Base-by-base conservation (phyloP, 2,113 vertebrate genomes). In the Thryonomys swinderianus region DNA sequence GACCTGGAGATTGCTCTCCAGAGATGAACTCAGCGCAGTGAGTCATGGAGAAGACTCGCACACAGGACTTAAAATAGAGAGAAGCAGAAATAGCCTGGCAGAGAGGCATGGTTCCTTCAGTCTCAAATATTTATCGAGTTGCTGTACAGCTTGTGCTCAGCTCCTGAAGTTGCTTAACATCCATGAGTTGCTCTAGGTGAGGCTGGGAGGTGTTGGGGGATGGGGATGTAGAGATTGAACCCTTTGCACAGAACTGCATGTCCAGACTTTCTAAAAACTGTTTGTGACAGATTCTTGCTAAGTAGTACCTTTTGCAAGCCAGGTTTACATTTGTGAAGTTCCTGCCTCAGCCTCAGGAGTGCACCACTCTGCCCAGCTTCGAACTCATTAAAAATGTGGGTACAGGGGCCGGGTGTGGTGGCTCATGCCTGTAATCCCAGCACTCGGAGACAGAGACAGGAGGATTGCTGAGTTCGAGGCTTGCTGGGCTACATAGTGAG, bases 51-150 rank as follows among this genome's bases (percentile, higher is more conserved):
- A n/a, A n/a, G 34, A 93, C 96, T 87, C 67, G 78, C 18, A 7
- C 5, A 90, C 57, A 74, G 83, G 85, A 69, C 73, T 95, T 86
- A 87, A 59, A 94, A 80, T 3, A 30, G 21, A 18, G 53, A 94
- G 37, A 88, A 61, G 48, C 10, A 10, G 48, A 85, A 76, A 34
- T 73, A 37, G 45, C 32, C 71, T 64, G 13, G 40, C 61, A 57
- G 88, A 59, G 3, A 92, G 34, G 3, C 83, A 78, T n/a, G 5
- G 12, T 81, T 92, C 61, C 76, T 37, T 69, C 51, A 79, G 37
- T 64, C 40, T 82, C 32, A 74, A 81, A 51, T 85, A 73, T 59
- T 59, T 86, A n/a, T 53, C 27, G 76, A 71, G 25, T 57, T 20
- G 18, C 27, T 59, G 51, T n/a, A n/a, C n/a, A 40, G 88, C 67